Base-by-base conservation (phyloP, 2,888 invertebrate species). In the Venustoraphidia nigricollis region DNA sequence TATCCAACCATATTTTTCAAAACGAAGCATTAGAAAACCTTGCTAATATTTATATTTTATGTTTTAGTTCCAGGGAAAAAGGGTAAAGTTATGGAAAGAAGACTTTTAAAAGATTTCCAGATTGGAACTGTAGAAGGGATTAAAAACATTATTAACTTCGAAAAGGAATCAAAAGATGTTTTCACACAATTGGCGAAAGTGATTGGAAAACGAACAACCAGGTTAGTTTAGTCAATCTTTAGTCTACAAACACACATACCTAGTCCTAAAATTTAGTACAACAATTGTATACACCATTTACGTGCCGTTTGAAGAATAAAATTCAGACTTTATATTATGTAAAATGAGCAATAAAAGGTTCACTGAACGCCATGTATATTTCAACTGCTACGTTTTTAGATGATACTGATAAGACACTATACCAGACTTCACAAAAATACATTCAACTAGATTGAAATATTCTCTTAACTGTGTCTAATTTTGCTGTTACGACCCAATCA, bases 21-120 rank as follows among this genome's bases (percentile, higher is more conserved):
- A 17, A 2, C 17, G 17, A 17, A 17, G 4, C 17, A 17, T 17
- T 17, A 3, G 17, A 27, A 27, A 27, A 27, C 27, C 6, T 27
- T 27, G 1, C 27, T 27, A 27, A 27, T 27, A 6, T 27, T 27
- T 27, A 6, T 41, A 14, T 10, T 47, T 45, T 50, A 35, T 60
- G 54, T 67, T 69, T n/a, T 65, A 80, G 87, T 86, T 44, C 75
- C 84, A 17, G 89, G 89, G 2, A 86, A 85, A 62, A 86, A 86
- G 60, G 88, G 88, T 3, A 82, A 87, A 62, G 82, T 86, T 5
- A 85, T 90, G 83, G 90, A 91, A 60, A 74, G 91, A 13, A 75
- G 89, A 36, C 78, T 91, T 11, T 72, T 89, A 46, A 90, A 89
- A 63, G 90, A 91, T 68, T 91, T 91, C 77, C 89, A 89, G 61